Conservation (phyloP, 1,140 invertebrate species). For the Dreissena polymorpha region DNA sequence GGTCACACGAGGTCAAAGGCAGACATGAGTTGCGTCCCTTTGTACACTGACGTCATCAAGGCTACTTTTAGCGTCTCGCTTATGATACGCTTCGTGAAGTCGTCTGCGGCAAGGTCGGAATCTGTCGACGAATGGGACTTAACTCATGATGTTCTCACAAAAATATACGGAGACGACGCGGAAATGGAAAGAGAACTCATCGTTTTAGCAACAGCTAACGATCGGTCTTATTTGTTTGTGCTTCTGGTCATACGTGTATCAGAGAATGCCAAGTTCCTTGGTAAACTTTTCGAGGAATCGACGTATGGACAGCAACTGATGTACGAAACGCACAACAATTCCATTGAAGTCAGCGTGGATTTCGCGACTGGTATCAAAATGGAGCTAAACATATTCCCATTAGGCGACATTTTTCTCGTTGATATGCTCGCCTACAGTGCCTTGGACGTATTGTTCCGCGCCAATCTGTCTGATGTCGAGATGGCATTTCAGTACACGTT, state of each 20-base stretch:
- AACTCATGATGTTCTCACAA: neutral
- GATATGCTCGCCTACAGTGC: slow-evolving; percentile 33
- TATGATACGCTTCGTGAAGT: neutral
- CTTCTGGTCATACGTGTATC: slow-evolving; percentile 12
- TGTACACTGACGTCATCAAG: slow-evolving; percentile 11
- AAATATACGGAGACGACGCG: slow-evolving; percentile 23
- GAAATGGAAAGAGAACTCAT: slow-evolving; percentile 10
- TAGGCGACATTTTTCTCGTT: slow-evolving; percentile 23
- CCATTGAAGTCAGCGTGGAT: neutral
- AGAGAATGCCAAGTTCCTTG: neutral
- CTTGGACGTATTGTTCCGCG: neutral
- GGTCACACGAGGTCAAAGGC: neutral
- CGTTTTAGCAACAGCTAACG: slow-evolving; percentile 2
- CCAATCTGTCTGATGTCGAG: slow-evolving; percentile 6
- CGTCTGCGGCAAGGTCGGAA: neutral
- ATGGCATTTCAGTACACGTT: slow-evolving; percentile 1
- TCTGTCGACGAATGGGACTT: neutral
- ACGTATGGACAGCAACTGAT: slow-evolving; percentile 24
- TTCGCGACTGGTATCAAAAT: slow-evolving; percentile 32
- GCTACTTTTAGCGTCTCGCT: slow-evolving; percentile 19
- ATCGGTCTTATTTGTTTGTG: slow-evolving; percentile 18
- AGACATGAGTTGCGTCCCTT: slow-evolving; percentile 15
- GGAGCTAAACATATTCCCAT: slow-evolving; percentile 30
- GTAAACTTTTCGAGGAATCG: slow-evolving; percentile 4
- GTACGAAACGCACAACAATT: neutral